These are phyloP conservation scores for Chelonoidis abingdonii DNA, from an alignment of 2,113 vertebrate species.

Conservation along the genomic window DNA sequence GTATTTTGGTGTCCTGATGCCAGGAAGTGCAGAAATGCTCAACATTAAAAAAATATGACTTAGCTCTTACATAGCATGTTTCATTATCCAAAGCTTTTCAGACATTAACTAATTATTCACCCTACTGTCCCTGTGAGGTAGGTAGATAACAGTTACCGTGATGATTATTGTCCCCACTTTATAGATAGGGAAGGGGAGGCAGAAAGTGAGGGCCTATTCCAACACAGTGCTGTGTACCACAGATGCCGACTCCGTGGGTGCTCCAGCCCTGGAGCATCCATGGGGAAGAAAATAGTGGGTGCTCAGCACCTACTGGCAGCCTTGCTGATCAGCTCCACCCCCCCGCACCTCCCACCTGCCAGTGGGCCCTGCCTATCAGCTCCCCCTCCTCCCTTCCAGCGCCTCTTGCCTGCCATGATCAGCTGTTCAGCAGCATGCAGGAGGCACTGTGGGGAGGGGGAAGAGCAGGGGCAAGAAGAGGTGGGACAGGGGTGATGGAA, in stretches of 20 bases:
- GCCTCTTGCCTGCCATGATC: no score
- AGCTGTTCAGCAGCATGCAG: no score
- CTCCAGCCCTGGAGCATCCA: no score
- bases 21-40: neutral
- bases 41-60: neutral
- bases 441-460: no score
- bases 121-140: neutral
- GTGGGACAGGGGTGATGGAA: no score
- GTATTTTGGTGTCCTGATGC: conserved; percentile 29
- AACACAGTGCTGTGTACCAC: neutral
- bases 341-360: no score
- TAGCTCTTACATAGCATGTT: neutral
- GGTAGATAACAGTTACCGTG: neutral
- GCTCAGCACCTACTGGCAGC: no score
- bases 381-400: no score
- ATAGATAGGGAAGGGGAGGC: neutral
- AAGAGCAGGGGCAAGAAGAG: no score
- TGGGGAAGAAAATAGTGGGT: no score
- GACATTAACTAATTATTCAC: neutral
- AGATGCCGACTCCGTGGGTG: neutral
- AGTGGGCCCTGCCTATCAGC: no score
- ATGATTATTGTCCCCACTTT: neutral
- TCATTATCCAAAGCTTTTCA: neutral
- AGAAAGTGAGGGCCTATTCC: neutral
- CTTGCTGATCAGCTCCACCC: no score